Percentiles rank a stretch among this genome's conserved stretches.
phyloP scores from a whole-genome alignment of 2,113 vertebrate species.

The Picathartes gymnocephalus region DNA sequence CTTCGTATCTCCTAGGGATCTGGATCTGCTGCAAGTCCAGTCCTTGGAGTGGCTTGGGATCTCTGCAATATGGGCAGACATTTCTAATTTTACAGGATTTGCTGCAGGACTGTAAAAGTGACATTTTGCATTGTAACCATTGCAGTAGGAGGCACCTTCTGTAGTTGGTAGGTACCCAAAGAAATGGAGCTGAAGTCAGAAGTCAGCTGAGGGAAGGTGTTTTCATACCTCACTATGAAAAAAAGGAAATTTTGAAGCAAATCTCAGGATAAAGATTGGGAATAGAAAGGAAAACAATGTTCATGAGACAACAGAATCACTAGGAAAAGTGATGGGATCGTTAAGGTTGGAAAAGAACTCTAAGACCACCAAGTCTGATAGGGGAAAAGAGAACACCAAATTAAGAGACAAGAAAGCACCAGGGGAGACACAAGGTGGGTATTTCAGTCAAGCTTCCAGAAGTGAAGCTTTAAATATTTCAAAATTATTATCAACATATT shows the following conservation, averaged over 20 bases:
- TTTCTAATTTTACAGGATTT: not conserved
- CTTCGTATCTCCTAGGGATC: not conserved
- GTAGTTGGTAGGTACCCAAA: not conserved
- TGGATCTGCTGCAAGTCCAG: not conserved
- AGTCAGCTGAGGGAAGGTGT: not conserved
- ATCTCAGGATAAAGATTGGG: not conserved
- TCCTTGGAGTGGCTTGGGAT: not conserved
- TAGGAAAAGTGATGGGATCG: not conserved
- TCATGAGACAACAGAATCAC: not conserved
- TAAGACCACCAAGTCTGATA: not conserved
- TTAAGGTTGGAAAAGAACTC: not conserved
- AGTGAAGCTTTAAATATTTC: slow-evolving; percentile 59
- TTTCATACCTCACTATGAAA: not conserved
- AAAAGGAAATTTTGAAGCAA: not conserved
- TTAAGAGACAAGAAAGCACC: not conserved
- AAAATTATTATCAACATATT: slow-evolving; percentile 52
- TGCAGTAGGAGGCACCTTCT: not conserved
- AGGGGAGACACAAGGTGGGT: not conserved
- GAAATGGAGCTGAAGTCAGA: not conserved
- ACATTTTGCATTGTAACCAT: not conserved
- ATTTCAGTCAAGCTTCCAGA: slow-evolving; percentile 8
- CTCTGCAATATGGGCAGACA: not conserved
- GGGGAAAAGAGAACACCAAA: not conserved
- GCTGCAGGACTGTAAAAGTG: not conserved
- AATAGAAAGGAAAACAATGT: not conserved